phyloP scores from a whole-genome alignment of 2,888 invertebrate species.

The Ennomos quercinarius region DNA sequence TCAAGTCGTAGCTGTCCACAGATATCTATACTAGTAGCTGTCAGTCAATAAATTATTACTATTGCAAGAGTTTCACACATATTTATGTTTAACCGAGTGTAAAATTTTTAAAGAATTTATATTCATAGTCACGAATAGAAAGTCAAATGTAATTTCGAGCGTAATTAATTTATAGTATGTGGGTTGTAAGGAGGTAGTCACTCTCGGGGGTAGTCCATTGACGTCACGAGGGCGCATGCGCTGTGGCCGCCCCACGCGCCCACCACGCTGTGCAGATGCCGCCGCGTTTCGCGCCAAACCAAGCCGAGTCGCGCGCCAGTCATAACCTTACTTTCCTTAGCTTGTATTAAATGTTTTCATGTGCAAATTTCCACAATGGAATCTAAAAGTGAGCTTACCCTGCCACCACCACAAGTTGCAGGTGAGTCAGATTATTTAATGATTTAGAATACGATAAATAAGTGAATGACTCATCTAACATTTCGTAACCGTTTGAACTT shows the following conservation, averaged over 20 bases:
- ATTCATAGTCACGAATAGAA: constrained; percentile 4
- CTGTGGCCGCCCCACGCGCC: constrained; percentile 63
- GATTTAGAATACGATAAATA: neutral
- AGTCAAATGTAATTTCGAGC: constrained; percentile 32
- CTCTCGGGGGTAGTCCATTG: constrained; percentile 59
- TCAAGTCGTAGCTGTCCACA: no score
- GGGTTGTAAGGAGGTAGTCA: constrained; percentile 58
- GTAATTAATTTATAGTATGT: constrained; percentile 42
- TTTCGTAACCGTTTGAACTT: constrained; percentile 49
- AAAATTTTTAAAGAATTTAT: no score
- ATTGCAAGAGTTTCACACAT: no score
- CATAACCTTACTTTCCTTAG: constrained; percentile 65
- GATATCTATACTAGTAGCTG: no score
- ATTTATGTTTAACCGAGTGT: no score
- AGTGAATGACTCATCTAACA: constrained; percentile 24
- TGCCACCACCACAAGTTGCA: constrained; percentile 54
- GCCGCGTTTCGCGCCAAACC: constrained; percentile 78
- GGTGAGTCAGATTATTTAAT: constrained; percentile 57
- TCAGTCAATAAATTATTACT: no score
- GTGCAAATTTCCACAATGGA: constrained; percentile 58
- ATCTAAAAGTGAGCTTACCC: constrained; percentile 51
- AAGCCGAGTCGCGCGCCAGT: constrained; percentile 66
- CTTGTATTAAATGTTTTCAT: constrained; percentile 37
- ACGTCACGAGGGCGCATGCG: constrained; percentile 77
- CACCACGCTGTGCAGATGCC: constrained; percentile 44